These are phyloP conservation scores for Hydrolagus colliei DNA, from an alignment of 2,797 vertebrate genomes.

Conservation along the genomic window DNA sequence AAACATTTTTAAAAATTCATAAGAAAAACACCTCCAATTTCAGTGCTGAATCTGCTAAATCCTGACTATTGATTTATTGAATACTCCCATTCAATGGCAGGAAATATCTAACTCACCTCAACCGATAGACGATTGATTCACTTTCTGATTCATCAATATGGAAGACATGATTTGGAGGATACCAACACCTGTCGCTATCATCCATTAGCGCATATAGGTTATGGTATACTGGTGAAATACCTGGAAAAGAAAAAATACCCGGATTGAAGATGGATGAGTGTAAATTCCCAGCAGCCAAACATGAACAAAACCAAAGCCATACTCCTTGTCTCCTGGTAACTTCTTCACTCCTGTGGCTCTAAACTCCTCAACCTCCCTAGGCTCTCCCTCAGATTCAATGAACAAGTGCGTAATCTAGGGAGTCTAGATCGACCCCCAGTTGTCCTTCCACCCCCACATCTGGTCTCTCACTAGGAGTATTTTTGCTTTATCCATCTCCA, in stretches of 20 bases:
- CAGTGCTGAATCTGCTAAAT: no score
- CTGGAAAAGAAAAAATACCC: conserved; percentile 52
- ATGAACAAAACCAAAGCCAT: background rate
- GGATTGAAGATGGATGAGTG: conserved; percentile 9
- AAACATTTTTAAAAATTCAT: no score
- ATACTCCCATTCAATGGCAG: background rate
- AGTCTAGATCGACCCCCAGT: background rate
- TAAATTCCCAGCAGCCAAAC: background rate
- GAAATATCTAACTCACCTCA: conserved; percentile 58
- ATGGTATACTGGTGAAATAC: conserved; percentile 75
- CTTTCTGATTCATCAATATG: conserved; percentile 64
- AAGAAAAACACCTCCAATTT: background rate
- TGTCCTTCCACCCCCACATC: background rate
- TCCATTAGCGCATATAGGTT: conserved; percentile 84
- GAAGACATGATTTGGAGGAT: conserved; percentile 83
- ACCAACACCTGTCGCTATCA: conserved; percentile 76
- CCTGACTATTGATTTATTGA: no score
- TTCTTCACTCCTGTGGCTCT: no score
- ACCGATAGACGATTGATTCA: conserved; percentile 71
- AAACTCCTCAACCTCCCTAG: background rate
- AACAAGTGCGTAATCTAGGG: background rate
- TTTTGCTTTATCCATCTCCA: no score
- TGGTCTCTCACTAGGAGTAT: background rate
- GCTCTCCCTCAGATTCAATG: no score
- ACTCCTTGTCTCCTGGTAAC: background rate